Evolutionary conservation across 2,888 invertebrate species (phyloP).

Genomic region (Busseola fusca): DNA sequence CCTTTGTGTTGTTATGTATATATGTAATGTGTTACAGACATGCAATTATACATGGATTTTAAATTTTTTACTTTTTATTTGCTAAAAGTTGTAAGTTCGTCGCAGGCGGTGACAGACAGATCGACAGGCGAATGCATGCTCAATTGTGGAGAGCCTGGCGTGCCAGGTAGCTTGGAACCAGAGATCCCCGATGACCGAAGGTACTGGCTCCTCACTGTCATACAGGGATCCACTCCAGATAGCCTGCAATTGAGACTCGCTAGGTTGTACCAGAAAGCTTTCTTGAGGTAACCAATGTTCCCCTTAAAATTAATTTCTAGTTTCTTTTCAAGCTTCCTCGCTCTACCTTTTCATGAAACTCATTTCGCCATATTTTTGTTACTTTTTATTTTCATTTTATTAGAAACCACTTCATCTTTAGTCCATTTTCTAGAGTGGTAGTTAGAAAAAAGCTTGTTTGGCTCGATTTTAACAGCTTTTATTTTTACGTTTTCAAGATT

Average conservation of each 20-base stretch:
- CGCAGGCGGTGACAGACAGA: slow-evolving; percentile 85
- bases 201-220: slow-evolving; percentile 95
- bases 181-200: slow-evolving; percentile 90
- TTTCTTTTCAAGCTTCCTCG: slow-evolving; percentile 40
- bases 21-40: slow-evolving; percentile 23
- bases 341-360: slow-evolving; percentile 21
- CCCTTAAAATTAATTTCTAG: slow-evolving; percentile 26
- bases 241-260: slow-evolving; percentile 93
- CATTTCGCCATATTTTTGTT: neutral
- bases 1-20: no score
- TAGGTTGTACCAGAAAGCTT: slow-evolving; percentile 93
- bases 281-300: slow-evolving; percentile 90
- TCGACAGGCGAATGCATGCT: slow-evolving; percentile 86
- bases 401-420: neutral
- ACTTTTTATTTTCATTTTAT: neutral
- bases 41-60: slow-evolving; percentile 17
- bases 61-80: slow-evolving; percentile 7
- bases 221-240: slow-evolving; percentile 89
- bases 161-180: slow-evolving; percentile 86
- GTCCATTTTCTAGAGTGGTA: neutral
- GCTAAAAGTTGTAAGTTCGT: slow-evolving; percentile 27
- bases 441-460: slow-evolving; percentile 39
- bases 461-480: slow-evolving; percentile 10
- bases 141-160: slow-evolving; percentile 84
- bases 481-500: neutral